Percentiles rank a stretch among this genome's conserved stretches.
These are phyloP conservation scores for Ophonus ardosiacus DNA, from an alignment of 2,888 invertebrate genomes.

Conservation along the genomic window DNA sequence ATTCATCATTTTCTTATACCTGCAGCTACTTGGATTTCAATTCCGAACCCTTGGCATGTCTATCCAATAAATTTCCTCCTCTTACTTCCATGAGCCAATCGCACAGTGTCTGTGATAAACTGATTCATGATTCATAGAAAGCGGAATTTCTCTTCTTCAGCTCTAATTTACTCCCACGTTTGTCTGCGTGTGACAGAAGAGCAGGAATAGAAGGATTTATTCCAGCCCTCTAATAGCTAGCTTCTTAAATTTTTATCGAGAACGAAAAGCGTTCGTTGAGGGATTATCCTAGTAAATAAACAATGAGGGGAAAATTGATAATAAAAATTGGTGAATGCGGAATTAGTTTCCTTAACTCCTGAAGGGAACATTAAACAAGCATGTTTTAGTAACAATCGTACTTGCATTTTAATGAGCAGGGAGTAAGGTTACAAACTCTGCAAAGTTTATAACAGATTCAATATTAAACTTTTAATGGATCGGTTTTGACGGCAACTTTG, in stretches of 20 bases:
- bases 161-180: constrained; percentile 33
- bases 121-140: constrained; percentile 41
- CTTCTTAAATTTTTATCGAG: constrained; percentile 6
- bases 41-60: constrained; percentile 14
- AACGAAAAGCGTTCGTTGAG: not conserved
- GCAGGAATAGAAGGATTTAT: constrained; percentile 13
- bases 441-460: not conserved
- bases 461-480: not conserved
- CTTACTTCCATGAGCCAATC: not conserved
- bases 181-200: constrained; percentile 18
- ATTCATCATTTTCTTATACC: not conserved
- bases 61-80: constrained; percentile 12
- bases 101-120: constrained; percentile 4
- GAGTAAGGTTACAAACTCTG: not conserved
- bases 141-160: not conserved
- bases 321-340: not conserved
- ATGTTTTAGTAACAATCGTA: not conserved
- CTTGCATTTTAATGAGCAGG: not conserved
- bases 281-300: not conserved
- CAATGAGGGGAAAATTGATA: not conserved
- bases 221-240: not conserved
- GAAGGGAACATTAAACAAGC: not conserved
- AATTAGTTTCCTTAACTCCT: not conserved
- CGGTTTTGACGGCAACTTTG: no score
- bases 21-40: not conserved